Evolutionary conservation across 2,113 vertebrate species (phyloP), one percentile per base, ranked within the genome.

Genomic region (Hippocampus barbouri): DNA sequence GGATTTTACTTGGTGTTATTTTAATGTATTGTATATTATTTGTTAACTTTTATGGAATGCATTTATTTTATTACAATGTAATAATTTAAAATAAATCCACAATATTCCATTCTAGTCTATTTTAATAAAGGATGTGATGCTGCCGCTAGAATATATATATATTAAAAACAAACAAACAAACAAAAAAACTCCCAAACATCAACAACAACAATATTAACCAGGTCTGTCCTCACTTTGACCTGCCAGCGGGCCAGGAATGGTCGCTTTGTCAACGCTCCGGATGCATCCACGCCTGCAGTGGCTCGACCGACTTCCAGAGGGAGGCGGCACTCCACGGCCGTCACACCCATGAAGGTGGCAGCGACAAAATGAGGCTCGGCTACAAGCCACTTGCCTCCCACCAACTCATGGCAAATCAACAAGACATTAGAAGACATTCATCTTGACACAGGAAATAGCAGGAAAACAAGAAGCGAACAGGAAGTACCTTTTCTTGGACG

Each of bases 401-500:
- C 87, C 72, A 93, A 91, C 95, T 97, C 73, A 2, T 74, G 18
- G 16, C 34, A 67, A 71, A 65, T 76, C 25, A 72, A 20, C 65
- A 45, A 25, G 54, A 11, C 45, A 43, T 40, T 8, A 40, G 10
- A 66, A 38, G 67, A 25, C 15, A 23, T 54, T 41, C 34, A 43
- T n/a, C 9, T 43, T 7, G 21, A 9, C 10, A 20, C 12, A 57
- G 16, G 8, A 41, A 63, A 21, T 12, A 16, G 66, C 4, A 9
- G 47, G 21, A 15, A 41, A 56, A 60, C 27, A 23, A n/a, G 25
- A 38, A 14, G 4, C 30, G 11, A 4, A 68, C 34, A 18, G 45
- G n/a, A 56, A 74, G 72, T 91, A 98, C 95, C 92, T 97, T 94
- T 83, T 95, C 90, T 84, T 91, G 92, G 76, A 90, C 89, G 85